Conservation (phyloP, 1,140 invertebrate genomes). For the Zaprionus ornatus region DNA sequence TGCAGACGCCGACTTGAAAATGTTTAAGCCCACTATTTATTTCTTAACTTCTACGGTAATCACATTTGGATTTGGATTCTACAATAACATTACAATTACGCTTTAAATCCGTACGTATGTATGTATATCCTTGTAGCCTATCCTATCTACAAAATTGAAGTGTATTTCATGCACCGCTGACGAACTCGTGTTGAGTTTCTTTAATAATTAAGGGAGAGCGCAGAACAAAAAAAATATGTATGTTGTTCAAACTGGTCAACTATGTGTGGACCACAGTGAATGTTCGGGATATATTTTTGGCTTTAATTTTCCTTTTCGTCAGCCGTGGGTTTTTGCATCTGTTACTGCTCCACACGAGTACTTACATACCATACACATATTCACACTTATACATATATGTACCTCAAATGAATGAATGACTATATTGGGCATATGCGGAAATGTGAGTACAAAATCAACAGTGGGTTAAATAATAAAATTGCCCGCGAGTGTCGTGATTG, state of each 20-base stretch:
- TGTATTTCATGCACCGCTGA: conserved; percentile 53
- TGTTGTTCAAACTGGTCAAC: conserved; percentile 33
- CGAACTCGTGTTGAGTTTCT: conserved; percentile 33
- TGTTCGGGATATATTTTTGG: conserved; percentile 2
- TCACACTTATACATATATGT: neutral
- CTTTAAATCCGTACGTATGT: too few relatives aligned
- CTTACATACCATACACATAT: neutral
- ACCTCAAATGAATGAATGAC: neutral
- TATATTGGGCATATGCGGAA: neutral
- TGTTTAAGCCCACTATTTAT: too few relatives aligned
- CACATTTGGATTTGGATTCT: too few relatives aligned
- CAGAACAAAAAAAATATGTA: conserved; percentile 24
- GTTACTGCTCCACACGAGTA: conserved; percentile 3
- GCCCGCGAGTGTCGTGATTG: conserved; percentile 15
- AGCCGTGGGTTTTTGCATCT: conserved; percentile 18
- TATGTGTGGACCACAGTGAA: conserved; percentile 15
- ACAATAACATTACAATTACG: too few relatives aligned
- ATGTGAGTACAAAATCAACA: conserved; percentile 35
- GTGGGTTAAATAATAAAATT: conserved; percentile 49
- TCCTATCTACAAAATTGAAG: conserved; percentile 61
- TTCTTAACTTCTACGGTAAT: too few relatives aligned
- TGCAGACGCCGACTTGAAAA: too few relatives aligned
- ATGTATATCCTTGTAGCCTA: neutral
- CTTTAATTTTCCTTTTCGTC: conserved; percentile 2
- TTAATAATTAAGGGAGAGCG: conserved; percentile 55